Base-by-base conservation (phyloP, 2,888 invertebrate genomes). In the Hypomecis atomaria region DNA sequence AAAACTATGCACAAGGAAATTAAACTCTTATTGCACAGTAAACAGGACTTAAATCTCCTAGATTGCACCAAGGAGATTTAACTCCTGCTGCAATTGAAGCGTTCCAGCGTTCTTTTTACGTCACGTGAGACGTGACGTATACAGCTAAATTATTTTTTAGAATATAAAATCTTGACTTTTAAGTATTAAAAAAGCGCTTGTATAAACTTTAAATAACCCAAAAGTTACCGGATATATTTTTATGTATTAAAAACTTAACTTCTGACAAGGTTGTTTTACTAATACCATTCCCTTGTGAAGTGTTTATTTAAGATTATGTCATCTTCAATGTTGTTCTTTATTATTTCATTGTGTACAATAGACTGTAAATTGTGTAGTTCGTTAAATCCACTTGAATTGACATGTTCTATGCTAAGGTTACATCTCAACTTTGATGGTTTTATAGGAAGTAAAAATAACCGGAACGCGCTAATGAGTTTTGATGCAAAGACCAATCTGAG, bases 271-370 rank as follows among this genome's bases (percentile, higher is more conserved):
- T 34, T 63, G 49, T 63, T 48, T 56, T 36, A 49, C 7, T 56
- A 62, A 40, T 57, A 54, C 48, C 45, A 53, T 49, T 61, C 61
- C 52, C 61, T 58, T 62, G 49, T 50, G 50, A 59, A 66, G 49
- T 66, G 55, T 59, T 59, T 66, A 61, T 59, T 42, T 42, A 57
- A 54, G 55, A 37, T 66, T 66, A 62, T 55, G 59, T 66, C 62
- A 66, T 66, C 52, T 23, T 43, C 40, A 61, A 54, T 61, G 42
- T 61, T 57, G 48, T 57, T 54, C 47, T 33, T 54, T 34, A 53
- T 43, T 49, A 61, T 49, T 58, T 40, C 7, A 11, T 48, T 55
- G 42, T 48, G 47, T 59, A 47, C 52, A 53, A 59, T 56, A 59
- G 49, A 38, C 59, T 59, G 58, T 56, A 49, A 58, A 63, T 63